Base-by-base conservation (phyloP, 1,140 invertebrate genomes). In the Drosophila kikkawai region DNA sequence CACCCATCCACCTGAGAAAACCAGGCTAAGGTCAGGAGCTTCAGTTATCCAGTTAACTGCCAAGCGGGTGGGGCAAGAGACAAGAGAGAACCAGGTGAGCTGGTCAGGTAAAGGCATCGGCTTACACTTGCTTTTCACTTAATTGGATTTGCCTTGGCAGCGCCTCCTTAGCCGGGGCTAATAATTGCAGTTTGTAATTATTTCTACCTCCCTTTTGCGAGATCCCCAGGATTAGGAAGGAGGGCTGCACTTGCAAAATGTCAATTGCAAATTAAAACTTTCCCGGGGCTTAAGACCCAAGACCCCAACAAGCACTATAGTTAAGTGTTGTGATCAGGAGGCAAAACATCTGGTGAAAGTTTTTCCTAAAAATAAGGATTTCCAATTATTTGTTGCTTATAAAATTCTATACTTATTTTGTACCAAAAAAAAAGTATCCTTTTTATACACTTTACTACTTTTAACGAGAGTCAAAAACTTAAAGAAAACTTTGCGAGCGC, bases 161-260 rank as follows among this genome's bases (percentile, higher is more conserved):
- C 65, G 65, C 63, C 50, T 75, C 51, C 44, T 29, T 63, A 67
- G 61, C 60, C 67, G 51, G 39, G 75, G 86, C 85, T 88, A 88
- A 88, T 88, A 88, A 88, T 88, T 88, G 85, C 85, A 88, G 81
- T 79, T 90, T 88, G 85, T 90, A 88, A 90, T 88, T 88, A 88
- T 88, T 90, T 74, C 36, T 50, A 42, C 45, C n/a, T 56, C 68
- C 36, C 29, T 71, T 42, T 26, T n/a, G 34, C 26, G 6, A 7
- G 50, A 37, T 48, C 17, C 15, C 22, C 45, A 15, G 42, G 48
- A 61, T 53, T 56, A 57, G 66, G 4, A 50, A 22, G 41, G 51
- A 51, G 26, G 26, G 26, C 26, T 63, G 66, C 75, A 61, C 75
- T 79, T 53, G 70, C 75, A 58, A 79, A 64, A 70, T 79, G 65